These are phyloP conservation scores for Crax fasciolata DNA, from an alignment of 2,797 vertebrate genomes.

Conservation along the genomic window DNA sequence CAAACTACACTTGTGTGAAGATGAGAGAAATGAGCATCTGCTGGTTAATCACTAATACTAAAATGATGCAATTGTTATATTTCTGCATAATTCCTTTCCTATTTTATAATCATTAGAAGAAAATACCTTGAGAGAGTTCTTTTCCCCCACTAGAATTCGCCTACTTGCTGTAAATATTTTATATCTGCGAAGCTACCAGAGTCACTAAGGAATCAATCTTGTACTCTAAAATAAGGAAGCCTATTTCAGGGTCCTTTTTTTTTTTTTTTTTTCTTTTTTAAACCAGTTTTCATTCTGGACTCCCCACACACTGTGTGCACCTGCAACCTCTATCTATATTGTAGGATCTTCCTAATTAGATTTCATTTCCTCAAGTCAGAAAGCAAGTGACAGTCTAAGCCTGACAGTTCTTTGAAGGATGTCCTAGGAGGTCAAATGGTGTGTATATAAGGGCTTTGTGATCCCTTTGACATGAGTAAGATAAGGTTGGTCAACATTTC, in stretches of 20 bases:
- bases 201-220: not conserved
- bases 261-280: not conserved
- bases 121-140: not conserved
- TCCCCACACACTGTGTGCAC: not conserved
- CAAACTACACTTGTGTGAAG: not conserved
- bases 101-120: not conserved
- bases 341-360: slow-evolving; percentile 45
- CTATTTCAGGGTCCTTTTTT: not conserved
- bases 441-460: not conserved
- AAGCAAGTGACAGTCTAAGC: slow-evolving; percentile 27
- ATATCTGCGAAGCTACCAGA: not conserved
- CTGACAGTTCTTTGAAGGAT: slow-evolving; percentile 30
- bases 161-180: slow-evolving; percentile 27
- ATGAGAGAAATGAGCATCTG: not conserved
- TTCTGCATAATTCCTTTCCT: not conserved
- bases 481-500: slow-evolving; percentile 39
- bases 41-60: not conserved
- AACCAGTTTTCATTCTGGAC: slow-evolving; percentile 8
- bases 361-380: slow-evolving; percentile 54
- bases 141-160: not conserved
- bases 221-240: not conserved
- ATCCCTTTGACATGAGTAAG: not conserved
- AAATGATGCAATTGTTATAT: not conserved
- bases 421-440: slow-evolving; percentile 26
- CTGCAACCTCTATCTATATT: slow-evolving; percentile 16